Evolutionary conservation across 2,888 invertebrate species (phyloP).

Genomic region (Steinernema hermaphroditum): DNA sequence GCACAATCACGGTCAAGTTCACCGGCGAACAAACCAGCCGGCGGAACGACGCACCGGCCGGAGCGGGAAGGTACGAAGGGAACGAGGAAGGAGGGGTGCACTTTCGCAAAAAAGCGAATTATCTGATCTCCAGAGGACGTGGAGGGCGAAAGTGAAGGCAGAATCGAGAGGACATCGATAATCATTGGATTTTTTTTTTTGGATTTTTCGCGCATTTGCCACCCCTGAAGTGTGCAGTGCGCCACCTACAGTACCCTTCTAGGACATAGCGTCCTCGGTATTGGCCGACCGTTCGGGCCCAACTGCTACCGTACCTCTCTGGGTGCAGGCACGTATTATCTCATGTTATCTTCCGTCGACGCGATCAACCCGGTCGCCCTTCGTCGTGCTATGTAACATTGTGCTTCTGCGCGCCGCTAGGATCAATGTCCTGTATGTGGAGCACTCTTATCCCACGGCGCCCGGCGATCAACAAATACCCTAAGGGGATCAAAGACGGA

Average conservation of each 20-base stretch:
- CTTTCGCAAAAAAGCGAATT: slow-evolving; percentile 30
- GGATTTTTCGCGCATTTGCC: slow-evolving; percentile 27
- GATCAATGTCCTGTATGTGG: slow-evolving; percentile 24
- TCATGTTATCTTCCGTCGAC: not conserved
- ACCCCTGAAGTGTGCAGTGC: not conserved
- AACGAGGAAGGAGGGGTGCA: slow-evolving; percentile 12
- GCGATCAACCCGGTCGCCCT: not conserved
- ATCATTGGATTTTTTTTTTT: too few relatives aligned
- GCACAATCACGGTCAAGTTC: slow-evolving; percentile 31
- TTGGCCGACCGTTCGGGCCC: too few relatives aligned
- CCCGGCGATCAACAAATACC: slow-evolving; percentile 1
- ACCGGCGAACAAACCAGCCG: slow-evolving; percentile 23
- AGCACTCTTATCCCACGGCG: not conserved
- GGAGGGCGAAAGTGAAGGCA: not conserved
- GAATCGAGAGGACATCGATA: not conserved
- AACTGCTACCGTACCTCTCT: too few relatives aligned
- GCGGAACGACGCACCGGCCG: not conserved
- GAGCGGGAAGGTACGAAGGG: not conserved
- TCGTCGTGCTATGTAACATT: slow-evolving; percentile 4
- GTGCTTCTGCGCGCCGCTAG: not conserved
- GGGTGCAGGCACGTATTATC: too few relatives aligned
- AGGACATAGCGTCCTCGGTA: too few relatives aligned
- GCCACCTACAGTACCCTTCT: too few relatives aligned
- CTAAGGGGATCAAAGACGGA: not conserved
- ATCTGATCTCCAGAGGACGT: slow-evolving; percentile 15